Percentiles rank a stretch among this genome's conserved stretches.
These are phyloP conservation scores for Stegastes partitus DNA, from an alignment of 2,113 vertebrate genomes.

Conservation along the genomic window DNA sequence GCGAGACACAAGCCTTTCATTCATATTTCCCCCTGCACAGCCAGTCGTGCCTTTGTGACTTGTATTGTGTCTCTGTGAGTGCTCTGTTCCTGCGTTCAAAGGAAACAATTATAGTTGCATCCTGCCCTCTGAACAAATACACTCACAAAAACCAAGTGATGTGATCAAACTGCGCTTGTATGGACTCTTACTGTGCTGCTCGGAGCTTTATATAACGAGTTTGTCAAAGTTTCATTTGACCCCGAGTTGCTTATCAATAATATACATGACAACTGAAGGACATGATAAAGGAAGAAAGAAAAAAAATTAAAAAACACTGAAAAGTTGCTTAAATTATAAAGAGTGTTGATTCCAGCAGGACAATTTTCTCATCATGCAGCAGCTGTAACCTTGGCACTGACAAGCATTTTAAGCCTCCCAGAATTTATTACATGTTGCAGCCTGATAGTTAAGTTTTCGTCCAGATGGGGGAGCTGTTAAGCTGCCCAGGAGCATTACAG, in stretches of 20 bases:
- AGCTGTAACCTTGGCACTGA: slow-evolving; percentile 45
- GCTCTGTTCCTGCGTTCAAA: slow-evolving; percentile 62
- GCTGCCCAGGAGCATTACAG: slow-evolving; percentile 37
- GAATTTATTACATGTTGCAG: slow-evolving; percentile 4
- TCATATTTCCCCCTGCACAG: slow-evolving; percentile 52
- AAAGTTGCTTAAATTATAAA: slow-evolving; percentile 8
- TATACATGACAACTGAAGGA: slow-evolving; percentile 29
- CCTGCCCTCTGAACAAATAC: slow-evolving; percentile 40
- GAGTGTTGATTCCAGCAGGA: slow-evolving; percentile 16
- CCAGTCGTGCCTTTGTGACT: slow-evolving; percentile 57
- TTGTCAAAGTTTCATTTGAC: slow-evolving; percentile 27
- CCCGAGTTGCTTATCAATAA: not conserved
- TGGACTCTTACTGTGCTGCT: slow-evolving; percentile 40
- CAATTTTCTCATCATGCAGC: slow-evolving; percentile 28
- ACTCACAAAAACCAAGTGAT: slow-evolving; percentile 12
- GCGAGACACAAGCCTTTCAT: slow-evolving; percentile 64
- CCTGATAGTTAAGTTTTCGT: slow-evolving; percentile 24
- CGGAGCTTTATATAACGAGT: slow-evolving; percentile 13
- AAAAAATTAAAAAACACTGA: too few relatives aligned
- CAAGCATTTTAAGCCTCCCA: slow-evolving; percentile 19
- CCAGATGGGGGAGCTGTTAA: slow-evolving; percentile 78
- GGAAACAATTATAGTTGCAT: slow-evolving; percentile 54
- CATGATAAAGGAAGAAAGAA: not conserved
- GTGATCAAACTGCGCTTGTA: slow-evolving; percentile 52
- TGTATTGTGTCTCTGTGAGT: slow-evolving; percentile 54